Base-by-base conservation (phyloP, 2,797 vertebrate genomes). In the Lagodon rhomboides region DNA sequence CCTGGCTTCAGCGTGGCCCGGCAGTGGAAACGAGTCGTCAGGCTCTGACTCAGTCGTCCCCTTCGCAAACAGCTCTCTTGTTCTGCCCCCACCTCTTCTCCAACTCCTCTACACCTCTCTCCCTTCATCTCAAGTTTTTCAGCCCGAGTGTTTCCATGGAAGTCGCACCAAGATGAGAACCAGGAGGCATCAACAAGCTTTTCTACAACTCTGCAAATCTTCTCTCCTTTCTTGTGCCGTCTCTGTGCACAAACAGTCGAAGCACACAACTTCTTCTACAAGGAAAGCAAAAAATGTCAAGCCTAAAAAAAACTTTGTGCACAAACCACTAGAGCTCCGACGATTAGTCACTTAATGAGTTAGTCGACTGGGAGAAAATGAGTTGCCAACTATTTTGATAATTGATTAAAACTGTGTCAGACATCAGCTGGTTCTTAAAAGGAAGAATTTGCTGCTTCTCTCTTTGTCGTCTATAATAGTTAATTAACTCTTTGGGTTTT, bases 11-110 rank as follows among this genome's bases (percentile, higher is more conserved):
- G 38, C 0, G 50, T 12, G 83, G 82, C 83, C 87, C 77, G 83
- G 49, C 78, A 79, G 81, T 76, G 89, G 89, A 91, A 90, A 85
- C 43, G 23, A 71, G 55, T 77, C 17, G 63, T 85, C 85, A 85
- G 73, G 18, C 4, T 76, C 79, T 82, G 86, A 84, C 64, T 91
- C 91, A 89, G 82, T 56, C 18, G 3, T 67, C 79, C 1, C 64
- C 3, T 34, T 5, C 47, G 59, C 50, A 75, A 43, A 68, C 54
- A 76, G 44, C 60, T 65, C 53, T 18, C 44, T 62, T 44, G 30
- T 64, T 60, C 58, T 51, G 41, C 54, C 51, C 20, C 69, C 69
- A 60, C 55, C 67, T 53, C 43, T 53, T 69, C 61, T 64, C 65
- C 17, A n/a, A 30, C 65, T 60, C 34, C 41, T 34, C 34, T 34